Base-by-base conservation (phyloP, 2,888 invertebrate species). In the Unio pictorum region DNA sequence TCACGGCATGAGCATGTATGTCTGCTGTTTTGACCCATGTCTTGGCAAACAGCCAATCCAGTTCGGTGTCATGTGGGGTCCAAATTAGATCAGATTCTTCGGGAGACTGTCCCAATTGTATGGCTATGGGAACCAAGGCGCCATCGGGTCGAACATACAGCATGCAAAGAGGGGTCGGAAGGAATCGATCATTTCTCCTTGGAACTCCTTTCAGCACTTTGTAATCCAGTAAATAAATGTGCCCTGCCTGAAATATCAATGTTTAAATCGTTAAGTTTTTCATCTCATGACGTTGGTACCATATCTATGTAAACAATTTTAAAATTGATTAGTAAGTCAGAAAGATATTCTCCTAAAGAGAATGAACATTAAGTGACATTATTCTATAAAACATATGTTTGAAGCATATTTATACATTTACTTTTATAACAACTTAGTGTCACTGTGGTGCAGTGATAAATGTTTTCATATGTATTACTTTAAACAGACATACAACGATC, bases 41-140 rank as follows among this genome's bases (percentile, higher is more conserved):
- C 63, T 77, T 77, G 5, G 69, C 77, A 0, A 77, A 65, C 23
- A 77, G 56, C 77, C 77, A 77, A 7, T 74, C 77, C 30, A 70
- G 57, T 66, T 73, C 66, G 7, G 58, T 59, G 56, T 77, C 77
- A 55, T 67, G 67, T 30, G 77, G 73, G 11, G 77, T 77, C 74
- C 74, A 77, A 30, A 77, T 75, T 54, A 74, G 77, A 66, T 75
- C 73, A 4, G 69, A 66, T 54, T 64, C 61, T 3, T 68, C 71
- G 45, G 77, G 71, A 20, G 26, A 54, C 66, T 73, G 73, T 59
- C 69, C 66, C 45, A 77, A 57, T 55, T 77, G 77, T 18, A 77
- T 75, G 58, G 77, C 77, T 17, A 77, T 77, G 7, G 77, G 77
- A 17, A 75, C 74, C 45, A 77, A 64, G 8, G 71, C 63, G 4